These are phyloP conservation scores for Octonoba sinensis DNA, from an alignment of 2,888 invertebrate species.

Conservation along the genomic window DNA sequence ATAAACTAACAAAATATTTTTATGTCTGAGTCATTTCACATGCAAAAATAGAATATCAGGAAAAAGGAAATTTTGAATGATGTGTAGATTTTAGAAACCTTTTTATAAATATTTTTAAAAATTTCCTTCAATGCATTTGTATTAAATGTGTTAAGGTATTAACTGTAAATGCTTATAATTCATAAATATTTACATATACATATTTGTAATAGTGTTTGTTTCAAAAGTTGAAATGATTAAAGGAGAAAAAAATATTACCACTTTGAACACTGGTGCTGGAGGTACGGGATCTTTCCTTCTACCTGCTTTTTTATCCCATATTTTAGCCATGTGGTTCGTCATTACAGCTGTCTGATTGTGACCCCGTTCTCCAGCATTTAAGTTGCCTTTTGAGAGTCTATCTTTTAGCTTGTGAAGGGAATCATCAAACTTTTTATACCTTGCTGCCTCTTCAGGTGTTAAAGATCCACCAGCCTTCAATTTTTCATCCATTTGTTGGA, in stretches of 20 bases:
- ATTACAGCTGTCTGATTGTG: constrained; percentile 83
- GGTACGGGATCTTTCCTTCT: constrained; percentile 50
- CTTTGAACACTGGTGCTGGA: constrained; percentile 36
- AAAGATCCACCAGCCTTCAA: constrained; percentile 73
- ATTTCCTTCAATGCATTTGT: too few relatives aligned
- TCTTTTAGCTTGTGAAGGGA: constrained; percentile 80
- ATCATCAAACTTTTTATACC: constrained; percentile 81
- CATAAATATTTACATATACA: too few relatives aligned
- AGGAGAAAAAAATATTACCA: constrained; percentile 7
- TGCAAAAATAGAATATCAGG: too few relatives aligned
- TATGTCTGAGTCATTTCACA: too few relatives aligned
- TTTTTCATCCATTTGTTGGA: constrained; percentile 80
- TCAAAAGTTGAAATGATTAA: neutral
- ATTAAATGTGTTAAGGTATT: too few relatives aligned
- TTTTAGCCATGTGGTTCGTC: constrained; percentile 81
- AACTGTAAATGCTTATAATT: too few relatives aligned
- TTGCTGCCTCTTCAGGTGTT: constrained; percentile 76
- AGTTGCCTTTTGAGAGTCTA: constrained; percentile 83
- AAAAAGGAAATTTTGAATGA: too few relatives aligned
- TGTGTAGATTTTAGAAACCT: too few relatives aligned
- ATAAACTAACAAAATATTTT: too few relatives aligned
- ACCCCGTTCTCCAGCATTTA: constrained; percentile 78
- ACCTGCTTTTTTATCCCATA: constrained; percentile 66
- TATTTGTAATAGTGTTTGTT: too few relatives aligned
- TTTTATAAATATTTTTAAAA: too few relatives aligned